Base-by-base conservation (phyloP, 2,888 invertebrate genomes). In the Amphiduros pacificus region DNA sequence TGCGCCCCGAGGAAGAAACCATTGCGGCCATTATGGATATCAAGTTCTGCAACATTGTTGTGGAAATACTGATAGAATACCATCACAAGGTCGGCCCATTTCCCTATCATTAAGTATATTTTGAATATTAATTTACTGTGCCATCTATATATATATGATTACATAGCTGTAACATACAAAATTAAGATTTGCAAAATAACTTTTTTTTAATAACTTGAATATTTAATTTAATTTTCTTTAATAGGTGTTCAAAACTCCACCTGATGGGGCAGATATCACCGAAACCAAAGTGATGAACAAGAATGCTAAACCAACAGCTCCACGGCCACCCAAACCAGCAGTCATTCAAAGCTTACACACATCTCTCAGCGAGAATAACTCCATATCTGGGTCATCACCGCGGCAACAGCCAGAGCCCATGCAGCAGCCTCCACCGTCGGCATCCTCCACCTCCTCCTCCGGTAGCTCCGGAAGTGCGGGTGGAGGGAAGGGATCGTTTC, bases 11-110 rank as follows among this genome's bases (percentile, higher is more conserved):
- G 85, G 93, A 95, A 81, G 97, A 98, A 86, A 94, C 96, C 9
- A 93, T 99, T 64, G 96, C 98, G 62, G 94, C 96, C 78, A 97
- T 99, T 78, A 91, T 98, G 87, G 96, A 99, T 84, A 92, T 98
- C 73, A 99, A 99, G 86, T 99, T 98, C 87, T 95, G 94, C 85
- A 98, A 98, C 85, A 93, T 98, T 77, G 93, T 98, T 69, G 94
- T 98, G 60, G 97, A 98, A 86, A 93, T 97, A 79, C 87, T 98
- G 68, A 92, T 98, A 64, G 92, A 93, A 74, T 91, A 93, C 83
- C 91, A 89, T 81, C 89, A 91, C 61, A 69, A 74, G 72, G 78
- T 79, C 55, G 49, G 64, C 59, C 22, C n/a, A n/a, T n/a, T n/a
- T n/a, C n/a, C n/a, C n/a, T n/a, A n/a, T n/a, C n/a, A n/a, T n/a